phyloP scores from a whole-genome alignment of 2,888 invertebrate genomes.

The Melanostoma scalare region DNA sequence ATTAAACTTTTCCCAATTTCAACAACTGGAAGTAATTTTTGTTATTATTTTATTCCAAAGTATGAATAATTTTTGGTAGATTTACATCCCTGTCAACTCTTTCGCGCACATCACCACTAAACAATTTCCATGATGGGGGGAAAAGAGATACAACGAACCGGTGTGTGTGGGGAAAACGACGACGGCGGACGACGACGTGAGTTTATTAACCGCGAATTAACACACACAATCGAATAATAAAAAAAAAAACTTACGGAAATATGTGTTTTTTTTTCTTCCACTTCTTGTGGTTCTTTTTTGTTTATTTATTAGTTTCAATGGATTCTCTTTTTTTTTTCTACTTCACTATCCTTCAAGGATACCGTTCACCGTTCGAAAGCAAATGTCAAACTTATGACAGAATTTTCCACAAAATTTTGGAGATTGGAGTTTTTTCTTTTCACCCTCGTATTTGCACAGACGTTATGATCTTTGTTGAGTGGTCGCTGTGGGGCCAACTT shows the following conservation, averaged over 20 bases:
- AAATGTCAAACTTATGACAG: slow-evolving; percentile 22
- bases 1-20: not conserved
- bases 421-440: not conserved
- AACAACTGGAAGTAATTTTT: not conserved
- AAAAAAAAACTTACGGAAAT: slow-evolving; percentile 64
- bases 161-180: slow-evolving; percentile 55
- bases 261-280: slow-evolving; percentile 37
- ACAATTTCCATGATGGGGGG: slow-evolving; percentile 20
- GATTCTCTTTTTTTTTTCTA: slow-evolving; percentile 24
- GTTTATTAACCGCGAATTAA: slow-evolving; percentile 73
- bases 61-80: not conserved
- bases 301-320: slow-evolving; percentile 65
- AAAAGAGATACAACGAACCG: slow-evolving; percentile 54
- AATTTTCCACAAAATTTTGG: not conserved
- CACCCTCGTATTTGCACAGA: slow-evolving; percentile 14
- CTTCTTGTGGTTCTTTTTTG: slow-evolving; percentile 45
- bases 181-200: slow-evolving; percentile 52
- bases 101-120: slow-evolving; percentile 57
- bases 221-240: slow-evolving; percentile 55
- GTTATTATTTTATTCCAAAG: not conserved
- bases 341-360: slow-evolving; percentile 39
- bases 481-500: not conserved
- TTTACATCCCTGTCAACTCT: slow-evolving; percentile 27
- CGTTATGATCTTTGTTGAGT: no score
- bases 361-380: slow-evolving; percentile 22